Percentiles rank a stretch among this genome's conserved stretches.
Conservation (phyloP, 2,888 invertebrate species). For the Drosophila koepferae region DNA sequence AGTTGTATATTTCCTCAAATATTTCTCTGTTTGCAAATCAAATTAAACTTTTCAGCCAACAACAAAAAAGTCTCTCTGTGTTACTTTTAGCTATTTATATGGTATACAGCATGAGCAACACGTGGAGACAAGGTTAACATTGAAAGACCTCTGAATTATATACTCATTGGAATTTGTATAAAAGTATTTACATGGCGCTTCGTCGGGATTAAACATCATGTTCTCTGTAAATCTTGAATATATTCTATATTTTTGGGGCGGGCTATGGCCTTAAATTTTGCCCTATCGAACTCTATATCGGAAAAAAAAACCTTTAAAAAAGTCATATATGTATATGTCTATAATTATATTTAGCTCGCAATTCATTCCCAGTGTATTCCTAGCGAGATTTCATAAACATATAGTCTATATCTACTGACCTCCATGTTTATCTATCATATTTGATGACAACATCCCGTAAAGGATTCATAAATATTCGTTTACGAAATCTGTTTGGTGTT, state of each 20-base stretch:
- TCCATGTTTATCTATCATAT: not conserved
- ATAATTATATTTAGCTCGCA: not conserved
- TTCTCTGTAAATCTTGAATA: not conserved
- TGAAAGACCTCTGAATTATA: conserved; percentile 5
- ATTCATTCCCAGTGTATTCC: not conserved
- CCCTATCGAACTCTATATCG: too few species aligned
- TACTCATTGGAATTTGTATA: not conserved
- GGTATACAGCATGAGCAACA: conserved; percentile 14
- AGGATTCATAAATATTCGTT: too few species aligned
- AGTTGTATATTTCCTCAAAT: conserved; percentile 67
- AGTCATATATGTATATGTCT: too few species aligned
- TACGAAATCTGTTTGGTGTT: not conserved
- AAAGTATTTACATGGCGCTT: not conserved
- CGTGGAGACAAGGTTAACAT: conserved; percentile 36
- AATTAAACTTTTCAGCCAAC: conserved; percentile 56
- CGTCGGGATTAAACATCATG: not conserved
- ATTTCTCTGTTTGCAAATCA: conserved; percentile 62
- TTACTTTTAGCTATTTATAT: conserved; percentile 16
- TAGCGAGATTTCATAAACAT: not conserved
- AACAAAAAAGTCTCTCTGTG: conserved; percentile 20
- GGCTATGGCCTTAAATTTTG: not conserved
- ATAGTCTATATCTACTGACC: not conserved
- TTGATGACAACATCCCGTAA: not conserved
- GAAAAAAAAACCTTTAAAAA: too few species aligned
- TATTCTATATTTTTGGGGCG: not conserved